Evolutionary conservation across 2,797 vertebrate genomes (phyloP).

Genomic region (Semotilus atromaculatus): DNA sequence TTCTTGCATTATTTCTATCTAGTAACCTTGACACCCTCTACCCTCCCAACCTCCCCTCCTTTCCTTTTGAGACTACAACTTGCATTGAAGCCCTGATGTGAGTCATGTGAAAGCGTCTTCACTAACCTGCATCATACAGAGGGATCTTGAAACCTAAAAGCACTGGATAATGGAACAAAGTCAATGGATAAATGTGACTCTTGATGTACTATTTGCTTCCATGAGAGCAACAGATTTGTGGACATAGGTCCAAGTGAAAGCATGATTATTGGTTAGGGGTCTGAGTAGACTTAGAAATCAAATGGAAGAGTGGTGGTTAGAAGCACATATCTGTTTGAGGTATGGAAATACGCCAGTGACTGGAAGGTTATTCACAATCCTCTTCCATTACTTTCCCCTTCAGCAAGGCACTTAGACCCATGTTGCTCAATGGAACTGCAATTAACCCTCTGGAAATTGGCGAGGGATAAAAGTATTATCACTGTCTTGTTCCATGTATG

Average conservation of each 20-base stretch:
- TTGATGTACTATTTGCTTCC: conserved; percentile 24
- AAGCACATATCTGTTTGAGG: conserved; percentile 25
- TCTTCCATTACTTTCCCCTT: conserved; percentile 23
- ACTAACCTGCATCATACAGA: background rate
- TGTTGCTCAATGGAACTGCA: conserved; percentile 5
- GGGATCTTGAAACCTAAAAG: conserved; percentile 2
- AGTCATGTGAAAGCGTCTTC: background rate
- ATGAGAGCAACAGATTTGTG: conserved; percentile 15
- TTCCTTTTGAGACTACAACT: background rate
- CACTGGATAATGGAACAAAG: conserved; percentile 13
- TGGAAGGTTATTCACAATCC: conserved; percentile 25
- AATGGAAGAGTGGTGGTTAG: conserved; percentile 32
- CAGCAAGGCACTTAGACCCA: conserved; percentile 28
- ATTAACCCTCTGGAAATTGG: conserved; percentile 36
- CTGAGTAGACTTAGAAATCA: background rate
- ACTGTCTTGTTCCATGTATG: conserved; percentile 8
- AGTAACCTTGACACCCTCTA: background rate
- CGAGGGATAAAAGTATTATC: conserved; percentile 3
- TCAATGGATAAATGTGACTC: conserved; percentile 3
- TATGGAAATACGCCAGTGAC: conserved; percentile 12
- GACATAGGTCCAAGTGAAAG: conserved; percentile 16
- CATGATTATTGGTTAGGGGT: background rate
- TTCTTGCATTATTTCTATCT: background rate
- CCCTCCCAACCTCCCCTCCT: no score
- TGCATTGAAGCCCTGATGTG: background rate